Conservation (phyloP, 2,113 vertebrate genomes). For the Corythornis vintsioides region DNA sequence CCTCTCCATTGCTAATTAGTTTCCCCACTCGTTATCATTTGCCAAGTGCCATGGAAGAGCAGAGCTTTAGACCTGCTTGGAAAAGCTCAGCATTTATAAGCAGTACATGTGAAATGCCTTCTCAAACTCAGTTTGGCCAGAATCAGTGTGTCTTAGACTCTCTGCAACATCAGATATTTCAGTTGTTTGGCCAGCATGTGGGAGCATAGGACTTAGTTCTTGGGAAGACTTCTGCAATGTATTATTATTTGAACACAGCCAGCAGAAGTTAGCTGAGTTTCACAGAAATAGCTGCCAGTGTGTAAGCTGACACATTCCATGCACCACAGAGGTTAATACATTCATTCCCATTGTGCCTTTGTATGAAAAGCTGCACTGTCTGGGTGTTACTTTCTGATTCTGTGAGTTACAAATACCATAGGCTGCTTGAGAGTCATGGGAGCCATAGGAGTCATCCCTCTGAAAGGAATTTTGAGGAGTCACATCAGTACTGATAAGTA, state of each 20-base stretch:
- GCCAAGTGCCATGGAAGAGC: neutral
- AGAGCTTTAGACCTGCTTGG: conserved; percentile 42
- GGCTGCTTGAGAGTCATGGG: conserved; percentile 8
- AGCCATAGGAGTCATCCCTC: conserved; percentile 40
- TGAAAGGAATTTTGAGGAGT: conserved; percentile 40
- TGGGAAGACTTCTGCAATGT: neutral
- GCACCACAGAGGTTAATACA: conserved; percentile 68
- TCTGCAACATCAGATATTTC: conserved; percentile 20
- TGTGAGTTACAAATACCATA: conserved; percentile 57
- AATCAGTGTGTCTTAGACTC: neutral
- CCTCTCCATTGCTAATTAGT: neutral
- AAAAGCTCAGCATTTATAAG: neutral
- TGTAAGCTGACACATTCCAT: conserved; percentile 65
- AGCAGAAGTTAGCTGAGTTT: conserved; percentile 57
- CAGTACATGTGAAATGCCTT: neutral
- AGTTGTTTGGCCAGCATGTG: neutral
- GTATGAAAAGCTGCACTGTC: conserved; percentile 47
- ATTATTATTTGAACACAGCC: conserved; percentile 18
- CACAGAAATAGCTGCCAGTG: conserved; percentile 59
- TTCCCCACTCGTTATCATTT: neutral
- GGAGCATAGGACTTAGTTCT: conserved; percentile 12
- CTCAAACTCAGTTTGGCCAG: neutral
- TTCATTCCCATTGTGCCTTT: conserved; percentile 62
- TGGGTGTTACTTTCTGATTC: conserved; percentile 54
- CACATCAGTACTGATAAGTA: neutral